Evolutionary conservation across 2,113 vertebrate species (phyloP), one percentile per base, ranked within the genome.

Genomic region (Piprites chloris): DNA sequence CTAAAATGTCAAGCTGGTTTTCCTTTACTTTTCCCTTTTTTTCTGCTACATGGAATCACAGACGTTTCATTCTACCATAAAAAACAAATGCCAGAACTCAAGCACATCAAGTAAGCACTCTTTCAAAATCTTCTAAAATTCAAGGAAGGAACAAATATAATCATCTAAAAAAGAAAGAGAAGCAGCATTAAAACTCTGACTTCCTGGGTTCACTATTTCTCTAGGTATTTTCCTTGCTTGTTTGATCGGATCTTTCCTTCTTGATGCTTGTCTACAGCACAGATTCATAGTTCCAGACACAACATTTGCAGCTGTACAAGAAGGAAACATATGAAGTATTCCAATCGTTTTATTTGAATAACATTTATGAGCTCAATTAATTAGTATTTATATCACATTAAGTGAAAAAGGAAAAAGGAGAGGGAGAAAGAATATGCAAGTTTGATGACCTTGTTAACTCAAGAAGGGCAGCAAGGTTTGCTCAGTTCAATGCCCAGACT

Each of bases 291-390:
- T 94, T 97, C 92, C 95, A 93, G 91, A 96, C 39, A 72, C 86
- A 94, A 94, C 79, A 84, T 65, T 95, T 74, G 94, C 71, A 93
- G 92, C 61, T 91, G 95, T 96, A 92, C 80, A 87, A 96, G 97
- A 96, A 97, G 89, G 87, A 78, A 93, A 96, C 93, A 96, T 96
- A 93, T 89, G 93, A 95, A 96, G 89, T 94, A 93, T 94, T 97
- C 96, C 96, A 96, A 95, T 56, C 0, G 88, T 90, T 96, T 96
- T 96, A 97, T 96, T 96, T 94, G 41, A 96, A 62, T 87, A 96
- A 95, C 89, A 96, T 95, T 94, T 96, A 93, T 83, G 86, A 94
- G 92, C 94, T 97, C 88, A 92, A 95, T 95, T 93, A 86, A 87
- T 95, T 53, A 93, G 84, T 97, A 96, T 61, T 96, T 97, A 92